Conservation (phyloP, 2,888 invertebrate genomes). For the Deilephila porcellus region DNA sequence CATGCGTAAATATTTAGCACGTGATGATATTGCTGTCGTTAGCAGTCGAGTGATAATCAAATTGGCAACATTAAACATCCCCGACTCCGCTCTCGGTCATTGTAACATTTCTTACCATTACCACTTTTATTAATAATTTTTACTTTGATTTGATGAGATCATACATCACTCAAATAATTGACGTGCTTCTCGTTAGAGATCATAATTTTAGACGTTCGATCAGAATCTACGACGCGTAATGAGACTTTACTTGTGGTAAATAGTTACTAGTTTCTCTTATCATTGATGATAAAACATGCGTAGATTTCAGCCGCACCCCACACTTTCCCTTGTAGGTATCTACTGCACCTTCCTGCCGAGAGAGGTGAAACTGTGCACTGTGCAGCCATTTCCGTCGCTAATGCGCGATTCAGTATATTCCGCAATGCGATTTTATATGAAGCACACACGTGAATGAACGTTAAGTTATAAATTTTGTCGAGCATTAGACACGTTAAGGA, state of each 20-base stretch:
- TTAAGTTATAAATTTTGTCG: conserved; percentile 67
- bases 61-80: background rate
- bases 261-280: conserved; percentile 76
- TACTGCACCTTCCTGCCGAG: conserved; percentile 63
- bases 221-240: conserved; percentile 49
- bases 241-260: conserved; percentile 64
- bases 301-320: conserved; percentile 75
- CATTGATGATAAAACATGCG: conserved; percentile 80
- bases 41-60: conserved; percentile 15
- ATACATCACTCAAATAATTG: background rate
- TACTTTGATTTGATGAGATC: background rate
- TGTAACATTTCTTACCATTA: too few relatives aligned
- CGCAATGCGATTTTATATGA: conserved; percentile 52
- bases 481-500: conserved; percentile 60
- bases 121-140: background rate
- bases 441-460: conserved; percentile 62
- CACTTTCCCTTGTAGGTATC: conserved; percentile 73
- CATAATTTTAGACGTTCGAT: background rate
- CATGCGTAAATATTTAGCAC: conserved; percentile 19
- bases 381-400: conserved; percentile 62
- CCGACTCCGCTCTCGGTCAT: too few relatives aligned
- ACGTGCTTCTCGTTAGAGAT: background rate
- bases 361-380: conserved; percentile 63
- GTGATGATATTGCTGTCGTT: background rate
- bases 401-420: conserved; percentile 67